phyloP scores from a whole-genome alignment of 2,797 vertebrate genomes.

The Hephaestus fuliginosus region DNA sequence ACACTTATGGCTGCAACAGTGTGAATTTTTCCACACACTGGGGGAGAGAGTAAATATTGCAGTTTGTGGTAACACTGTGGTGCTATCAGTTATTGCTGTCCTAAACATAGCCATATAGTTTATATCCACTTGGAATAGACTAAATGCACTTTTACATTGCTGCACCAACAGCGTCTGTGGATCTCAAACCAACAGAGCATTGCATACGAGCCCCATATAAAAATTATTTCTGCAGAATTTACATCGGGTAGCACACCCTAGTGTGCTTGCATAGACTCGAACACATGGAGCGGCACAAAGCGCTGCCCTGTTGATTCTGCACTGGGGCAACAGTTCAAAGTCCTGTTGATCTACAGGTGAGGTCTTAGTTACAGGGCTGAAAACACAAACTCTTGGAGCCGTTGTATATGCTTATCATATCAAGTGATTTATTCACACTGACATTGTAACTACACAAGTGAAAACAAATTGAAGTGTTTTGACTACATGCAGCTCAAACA shows the following conservation, averaged over 20 bases:
- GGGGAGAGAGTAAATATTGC: conserved; percentile 54
- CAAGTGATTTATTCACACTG: conserved; percentile 25
- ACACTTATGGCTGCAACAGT: conserved; percentile 43
- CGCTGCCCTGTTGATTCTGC: conserved; percentile 46
- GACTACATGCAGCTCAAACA: conserved; percentile 13
- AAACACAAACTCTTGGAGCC: conserved; percentile 40
- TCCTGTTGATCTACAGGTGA: conserved; percentile 65
- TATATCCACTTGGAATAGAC: conserved; percentile 24
- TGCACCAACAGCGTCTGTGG: not conserved
- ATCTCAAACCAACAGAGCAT: conserved; percentile 15
- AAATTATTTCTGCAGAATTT: conserved; percentile 43
- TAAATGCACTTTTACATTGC: conserved; percentile 36
- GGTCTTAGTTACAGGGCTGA: conserved; percentile 36
- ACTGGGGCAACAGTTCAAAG: conserved; percentile 63
- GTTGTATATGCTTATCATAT: conserved; percentile 22
- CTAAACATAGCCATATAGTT: conserved; percentile 35
- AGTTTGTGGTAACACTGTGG: conserved; percentile 44
- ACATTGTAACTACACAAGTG: conserved; percentile 21
- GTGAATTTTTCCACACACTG: conserved; percentile 62
- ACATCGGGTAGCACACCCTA: conserved; percentile 38
- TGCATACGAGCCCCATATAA: conserved; percentile 17
- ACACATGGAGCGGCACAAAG: conserved; percentile 30
- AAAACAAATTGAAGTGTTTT: conserved; percentile 36
- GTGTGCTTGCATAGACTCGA: conserved; percentile 40
- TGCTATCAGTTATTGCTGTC: conserved; percentile 32